A percentile compares a stretch with the other conserved stretches of the same genome.
phyloP scores from a whole-genome alignment of 2,888 invertebrate species.

The Mamestra brassicae region DNA sequence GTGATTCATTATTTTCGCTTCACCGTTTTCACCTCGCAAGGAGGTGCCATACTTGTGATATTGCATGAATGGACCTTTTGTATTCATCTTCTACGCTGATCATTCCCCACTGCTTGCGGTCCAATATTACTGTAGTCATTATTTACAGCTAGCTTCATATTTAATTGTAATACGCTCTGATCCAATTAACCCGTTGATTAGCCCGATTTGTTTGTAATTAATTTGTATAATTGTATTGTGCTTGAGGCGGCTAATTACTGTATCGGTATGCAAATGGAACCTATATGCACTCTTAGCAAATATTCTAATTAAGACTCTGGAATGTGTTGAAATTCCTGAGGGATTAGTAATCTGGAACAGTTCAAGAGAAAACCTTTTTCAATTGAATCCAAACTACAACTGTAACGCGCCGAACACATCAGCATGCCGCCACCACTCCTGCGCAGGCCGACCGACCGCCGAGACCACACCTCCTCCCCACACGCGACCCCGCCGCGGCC shows the following conservation, averaged over 20 bases:
- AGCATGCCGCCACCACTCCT: no score
- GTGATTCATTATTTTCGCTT: no score
- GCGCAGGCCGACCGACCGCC: no score
- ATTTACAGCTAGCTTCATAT: slow-evolving; percentile 61
- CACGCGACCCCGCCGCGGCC: no score
- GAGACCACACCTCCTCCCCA: no score
- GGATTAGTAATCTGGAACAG: background rate
- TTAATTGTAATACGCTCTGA: slow-evolving; percentile 59
- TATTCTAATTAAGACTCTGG: slow-evolving; percentile 12
- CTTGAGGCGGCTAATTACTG: slow-evolving; percentile 21
- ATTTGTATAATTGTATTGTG: slow-evolving; percentile 52
- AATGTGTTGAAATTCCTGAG: background rate
- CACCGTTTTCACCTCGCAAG: no score
- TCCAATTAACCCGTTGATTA: slow-evolving; percentile 65
- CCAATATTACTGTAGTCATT: slow-evolving; percentile 50
- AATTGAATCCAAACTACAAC: no score
- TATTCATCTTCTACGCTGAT: fast-evolving
- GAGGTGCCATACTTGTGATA: background rate
- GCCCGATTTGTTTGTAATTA: slow-evolving; percentile 58
- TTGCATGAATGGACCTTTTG: slow-evolving; percentile 27
- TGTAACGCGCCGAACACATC: no score
- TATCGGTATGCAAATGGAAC: slow-evolving; percentile 24
- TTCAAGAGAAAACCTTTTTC: no score
- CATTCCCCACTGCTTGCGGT: slow-evolving; percentile 10
- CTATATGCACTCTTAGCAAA: background rate